phyloP scores from a whole-genome alignment of 2,888 invertebrate genomes.

The Malthinus seriepunctatus region DNA sequence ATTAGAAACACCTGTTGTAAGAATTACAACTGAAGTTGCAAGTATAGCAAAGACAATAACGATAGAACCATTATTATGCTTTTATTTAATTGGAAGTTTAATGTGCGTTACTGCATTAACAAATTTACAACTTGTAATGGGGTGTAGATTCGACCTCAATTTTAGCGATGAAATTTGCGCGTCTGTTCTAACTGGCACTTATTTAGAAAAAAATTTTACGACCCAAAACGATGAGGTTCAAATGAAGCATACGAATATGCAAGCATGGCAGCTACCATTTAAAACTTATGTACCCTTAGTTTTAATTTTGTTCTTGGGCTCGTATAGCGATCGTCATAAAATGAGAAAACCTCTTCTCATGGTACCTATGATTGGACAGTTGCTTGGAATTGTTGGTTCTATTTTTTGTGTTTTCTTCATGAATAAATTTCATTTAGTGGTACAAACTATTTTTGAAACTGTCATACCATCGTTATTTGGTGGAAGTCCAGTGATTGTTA shows the following conservation, averaged over 20 bases:
- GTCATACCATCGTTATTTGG: slow-evolving; percentile 63
- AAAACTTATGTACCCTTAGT: slow-evolving; percentile 48
- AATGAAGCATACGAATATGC: slow-evolving; percentile 54
- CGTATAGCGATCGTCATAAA: slow-evolving; percentile 52
- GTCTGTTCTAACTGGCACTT: slow-evolving; percentile 45
- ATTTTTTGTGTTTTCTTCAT: slow-evolving; percentile 61
- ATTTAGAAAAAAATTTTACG: slow-evolving; percentile 40
- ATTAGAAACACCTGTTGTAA: too few species aligned
- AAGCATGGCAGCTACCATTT: slow-evolving; percentile 49
- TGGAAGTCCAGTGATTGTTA: slow-evolving; percentile 56
- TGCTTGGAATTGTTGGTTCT: slow-evolving; percentile 56
- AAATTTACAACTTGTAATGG: slow-evolving; percentile 61
- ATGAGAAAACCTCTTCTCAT: slow-evolving; percentile 51
- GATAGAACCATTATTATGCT: slow-evolving; percentile 50
- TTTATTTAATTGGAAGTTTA: slow-evolving; percentile 45
- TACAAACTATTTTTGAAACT: slow-evolving; percentile 59
- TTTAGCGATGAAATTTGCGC: slow-evolving; percentile 58
- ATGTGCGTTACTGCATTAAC: slow-evolving; percentile 54
- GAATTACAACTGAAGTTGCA: too few species aligned
- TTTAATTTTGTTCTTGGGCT: slow-evolving; percentile 50
- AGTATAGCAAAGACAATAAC: slow-evolving; percentile 46
- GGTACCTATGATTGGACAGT: slow-evolving; percentile 50
- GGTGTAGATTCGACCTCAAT: slow-evolving; percentile 59
- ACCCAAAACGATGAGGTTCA: slow-evolving; percentile 54
- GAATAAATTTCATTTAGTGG: slow-evolving; percentile 58